Evolutionary conservation across 2,113 vertebrate species (phyloP), one percentile per base, ranked within the genome.

Genomic region (Calypte anna): DNA sequence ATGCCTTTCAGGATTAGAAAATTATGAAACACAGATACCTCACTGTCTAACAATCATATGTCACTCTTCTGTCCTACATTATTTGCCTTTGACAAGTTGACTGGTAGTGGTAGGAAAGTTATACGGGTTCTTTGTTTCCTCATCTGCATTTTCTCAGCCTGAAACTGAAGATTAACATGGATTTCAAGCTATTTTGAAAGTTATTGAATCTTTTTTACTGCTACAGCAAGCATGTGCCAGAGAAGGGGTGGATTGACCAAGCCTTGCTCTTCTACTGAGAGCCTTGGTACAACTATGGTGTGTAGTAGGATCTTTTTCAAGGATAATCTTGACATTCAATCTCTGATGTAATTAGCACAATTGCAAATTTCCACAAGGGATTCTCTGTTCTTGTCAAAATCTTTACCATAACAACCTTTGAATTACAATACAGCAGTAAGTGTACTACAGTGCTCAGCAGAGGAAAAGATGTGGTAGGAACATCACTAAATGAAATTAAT

Each of bases 371-470:
- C 95, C 97, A 97, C 95, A 93, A 96, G 97, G 95, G 94, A 96
- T 76, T 89, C 85, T 93, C 93, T 97, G 86, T 96, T 97, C 97
- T 97, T 97, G 94, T 97, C 95, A 97, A 98, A 97, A 94, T 96
- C 92, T 97, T 97, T 90, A 94, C 91, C 69, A 95, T 94, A 97
- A 96, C 95, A 97, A 96, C 84, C 77, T 93, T 73, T 95, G 95
- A 97, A 97, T 97, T 97, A 97, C 85, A 97, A 94, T 93, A 91
- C 90, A 96, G 91, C 81, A 63, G 88, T 94, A 96, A 97, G 88
- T 82, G 91, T 88, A 97, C 91, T 93, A 91, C 73, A 58, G 53
- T 43, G 27, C 87, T 96, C 91, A 94, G 72, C 66, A 74, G 72
- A 95, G 83, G 64, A 94, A 90, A 92, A 96, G 94, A 88, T 97